Base-by-base conservation (phyloP, 2,113 vertebrate species). In the Brachyhypopomus gauderio region DNA sequence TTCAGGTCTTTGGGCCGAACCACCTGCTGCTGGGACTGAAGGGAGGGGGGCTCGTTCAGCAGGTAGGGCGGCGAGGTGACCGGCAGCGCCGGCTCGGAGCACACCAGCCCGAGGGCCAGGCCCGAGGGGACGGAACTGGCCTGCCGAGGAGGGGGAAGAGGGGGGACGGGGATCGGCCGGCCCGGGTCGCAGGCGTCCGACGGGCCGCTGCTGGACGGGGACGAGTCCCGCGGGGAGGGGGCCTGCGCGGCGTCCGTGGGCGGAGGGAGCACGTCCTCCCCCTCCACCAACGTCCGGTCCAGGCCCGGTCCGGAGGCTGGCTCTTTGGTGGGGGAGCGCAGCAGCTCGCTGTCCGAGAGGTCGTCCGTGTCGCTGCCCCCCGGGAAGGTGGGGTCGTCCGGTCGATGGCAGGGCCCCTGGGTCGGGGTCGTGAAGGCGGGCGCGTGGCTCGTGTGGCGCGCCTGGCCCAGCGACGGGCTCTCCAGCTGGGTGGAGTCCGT, bases 401-500 rank as follows among this genome's bases (percentile, higher is more conserved):
- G 20, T 20, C 81, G 75, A n/a, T 85, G 69, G 16, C 70, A 85
- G 63, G 75, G 9, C 36, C 70, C 79, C 5, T 67, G 67, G 27
- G 75, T 56, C 52, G 89, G 25, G 72, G 90, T 1, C 75, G 90
- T 84, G 77, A 76, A 88, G 77, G 70, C 85, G 6, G 55, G 87
- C 67, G 75, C 85, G 73, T 85, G 75, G 27, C 85, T 76, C 1
- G 81, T 30, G 17, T 86, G 87, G 59, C 72, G 87, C 0, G 89
- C 81, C 55, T 90, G 89, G 82, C 93, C 94, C 0, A 94, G 87
- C 0, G 95, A 94, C 1, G 96, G 95, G 86, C 96, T 97, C 87
- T 96, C 96, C 83, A 97, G 89, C 86, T 95, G 96, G 4, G 96
- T 97, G 0, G 96, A 97, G 84, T 95, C 94, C 0, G 96, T 97